Base-by-base conservation (phyloP, 2,888 invertebrate genomes). In the Branchipolynoe longqiensis region DNA sequence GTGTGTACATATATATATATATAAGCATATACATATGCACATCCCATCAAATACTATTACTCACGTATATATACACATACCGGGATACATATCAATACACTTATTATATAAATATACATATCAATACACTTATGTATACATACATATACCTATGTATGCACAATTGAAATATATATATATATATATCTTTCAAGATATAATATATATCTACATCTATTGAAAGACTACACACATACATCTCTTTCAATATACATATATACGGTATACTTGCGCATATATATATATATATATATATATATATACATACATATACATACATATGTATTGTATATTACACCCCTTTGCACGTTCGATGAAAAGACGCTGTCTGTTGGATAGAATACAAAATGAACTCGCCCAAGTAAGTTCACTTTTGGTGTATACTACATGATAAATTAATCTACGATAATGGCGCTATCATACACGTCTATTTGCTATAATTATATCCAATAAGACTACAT, bases 361-460 rank as follows among this genome's bases (percentile, higher is more conserved):
- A 33, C 36, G 2, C 2, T 69, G 69, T 69, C 38, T 69, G 69
- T 38, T 38, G 18, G 69, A 69, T 69, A 36, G 69, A 33, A 69
- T 33, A 69, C n/a, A 69, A 69, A 69, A 69, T 69, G 69, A 69
- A 69, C 69, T 69, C 8, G 69, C n/a, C 38, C 69, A 69, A 69
- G 69, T 69, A 69, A 69, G 69, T 69, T 69, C 69, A 69, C 69
- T 69, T 69, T 33, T 18, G 69, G 69, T 69, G 69, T 69, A 69
- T 69, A 14, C 2, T 69, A 69, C 69, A 69, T 69, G 31, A 69
- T 69, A 69, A 69, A 69, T 69, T 33, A 69, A 69, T 1, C 33
- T 36, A 38, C 69, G 33, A 69, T 69, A 69, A 69, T 36, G 33
- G 33, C 33, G 12, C 38, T 69, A 36, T 36, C 18, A 38, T 33